Conservation (phyloP, 1,140 invertebrate species). For the Leptoteleia sp. region DNA sequence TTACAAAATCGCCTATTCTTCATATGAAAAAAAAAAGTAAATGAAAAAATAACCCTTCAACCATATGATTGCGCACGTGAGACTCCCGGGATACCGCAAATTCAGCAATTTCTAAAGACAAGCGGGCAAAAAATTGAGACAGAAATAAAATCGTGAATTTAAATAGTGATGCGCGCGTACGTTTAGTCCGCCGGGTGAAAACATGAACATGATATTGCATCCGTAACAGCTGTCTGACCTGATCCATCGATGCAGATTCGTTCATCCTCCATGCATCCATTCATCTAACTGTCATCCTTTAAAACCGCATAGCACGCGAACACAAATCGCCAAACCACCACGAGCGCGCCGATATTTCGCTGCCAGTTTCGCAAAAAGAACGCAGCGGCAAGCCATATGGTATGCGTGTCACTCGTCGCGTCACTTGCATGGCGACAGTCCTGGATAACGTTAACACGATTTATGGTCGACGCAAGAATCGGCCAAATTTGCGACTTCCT, state of each 20-base stretch:
- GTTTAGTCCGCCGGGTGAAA: slow-evolving; percentile 29
- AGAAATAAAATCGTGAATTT: slow-evolving; percentile 51
- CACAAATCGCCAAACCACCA: slow-evolving; percentile 36
- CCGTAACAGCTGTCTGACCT: slow-evolving; percentile 66
- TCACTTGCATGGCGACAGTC: slow-evolving; percentile 54
- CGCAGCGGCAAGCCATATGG: slow-evolving; percentile 49
- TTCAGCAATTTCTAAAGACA: slow-evolving; percentile 13
- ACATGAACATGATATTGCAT: slow-evolving; percentile 60
- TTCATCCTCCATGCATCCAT: slow-evolving; percentile 54
- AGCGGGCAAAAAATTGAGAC: slow-evolving; percentile 13
- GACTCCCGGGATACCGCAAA: slow-evolving; percentile 23
- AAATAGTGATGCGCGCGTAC: slow-evolving; percentile 41
- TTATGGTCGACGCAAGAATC: slow-evolving; percentile 70
- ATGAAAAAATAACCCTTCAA: no score
- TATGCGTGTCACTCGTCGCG: slow-evolving; percentile 47
- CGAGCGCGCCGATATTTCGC: slow-evolving; percentile 22
- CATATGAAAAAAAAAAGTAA: no score
- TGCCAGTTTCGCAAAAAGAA: slow-evolving; percentile 38
- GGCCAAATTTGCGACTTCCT: slow-evolving; percentile 72
- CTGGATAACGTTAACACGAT: slow-evolving; percentile 72
- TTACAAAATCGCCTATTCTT: no score
- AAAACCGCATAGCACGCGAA: slow-evolving; percentile 54
- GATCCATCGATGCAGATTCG: slow-evolving; percentile 62
- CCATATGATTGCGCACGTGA: slow-evolving; percentile 4
- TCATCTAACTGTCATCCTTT: slow-evolving; percentile 64